Evolutionary conservation across 2,888 invertebrate species (phyloP).

Genomic region (Thymelicus acteon): DNA sequence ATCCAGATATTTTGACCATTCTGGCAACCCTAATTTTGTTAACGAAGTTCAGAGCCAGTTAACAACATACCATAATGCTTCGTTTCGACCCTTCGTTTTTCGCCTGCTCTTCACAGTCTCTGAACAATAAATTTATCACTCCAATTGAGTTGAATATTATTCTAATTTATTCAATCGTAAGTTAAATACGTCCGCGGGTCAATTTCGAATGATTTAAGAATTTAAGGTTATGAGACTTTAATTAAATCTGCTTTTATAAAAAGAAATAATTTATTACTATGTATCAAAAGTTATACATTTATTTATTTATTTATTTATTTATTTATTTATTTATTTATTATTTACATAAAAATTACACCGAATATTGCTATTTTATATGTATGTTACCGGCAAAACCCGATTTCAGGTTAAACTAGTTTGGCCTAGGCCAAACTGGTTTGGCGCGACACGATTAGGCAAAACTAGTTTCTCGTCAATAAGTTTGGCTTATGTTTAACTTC

Average conservation of each 20-base stretch:
- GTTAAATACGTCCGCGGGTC: slow-evolving; percentile 21
- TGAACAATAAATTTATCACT: slow-evolving; percentile 29
- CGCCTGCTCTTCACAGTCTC: slow-evolving; percentile 28
- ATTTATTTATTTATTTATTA: too few species aligned
- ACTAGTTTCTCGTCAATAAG: too few species aligned
- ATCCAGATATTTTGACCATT: not conserved
- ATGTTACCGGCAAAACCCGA: too few species aligned
- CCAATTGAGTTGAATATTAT: slow-evolving; percentile 31
- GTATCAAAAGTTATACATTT: not conserved
- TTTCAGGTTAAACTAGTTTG: too few species aligned
- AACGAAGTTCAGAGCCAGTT: slow-evolving; percentile 22
- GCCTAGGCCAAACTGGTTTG: too few species aligned
- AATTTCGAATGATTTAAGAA: slow-evolving; percentile 17
- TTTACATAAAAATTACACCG: too few species aligned
- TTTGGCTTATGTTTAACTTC: too few species aligned
- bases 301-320: too few species aligned
- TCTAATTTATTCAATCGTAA: slow-evolving; percentile 32
- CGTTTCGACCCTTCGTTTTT: slow-evolving; percentile 30
- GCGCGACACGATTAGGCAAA: too few species aligned
- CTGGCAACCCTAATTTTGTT: not conserved
- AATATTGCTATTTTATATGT: too few species aligned
- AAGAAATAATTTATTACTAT: not conserved
- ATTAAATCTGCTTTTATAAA: not conserved
- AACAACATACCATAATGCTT: slow-evolving; percentile 29
- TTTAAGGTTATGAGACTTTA: not conserved